Evolutionary conservation across 2,113 vertebrate genomes (phyloP), one percentile per base, ranked within the genome.

Genomic region (Epinephelus lanceolatus): DNA sequence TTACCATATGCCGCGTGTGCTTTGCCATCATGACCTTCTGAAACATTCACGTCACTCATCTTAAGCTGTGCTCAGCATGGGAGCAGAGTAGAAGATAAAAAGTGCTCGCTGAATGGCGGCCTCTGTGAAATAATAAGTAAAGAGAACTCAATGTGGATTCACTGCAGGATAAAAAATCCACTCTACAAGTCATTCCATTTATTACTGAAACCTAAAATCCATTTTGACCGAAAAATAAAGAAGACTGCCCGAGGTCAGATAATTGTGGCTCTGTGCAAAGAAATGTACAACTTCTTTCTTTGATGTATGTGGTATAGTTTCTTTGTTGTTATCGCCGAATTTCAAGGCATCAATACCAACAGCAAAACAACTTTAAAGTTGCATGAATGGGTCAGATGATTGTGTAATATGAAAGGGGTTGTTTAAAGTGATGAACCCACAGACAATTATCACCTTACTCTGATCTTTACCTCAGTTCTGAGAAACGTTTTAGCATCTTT

Each of bases 11-110:
- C 62, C 25, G 21, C 1, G 4, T 55, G 81, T 77, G 73, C 76
- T 68, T 68, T 21, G 76, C 56, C 13, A 0, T 69, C 65, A 67
- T 82, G 83, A 89, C 75, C 84, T 83, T 84, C 77, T 69, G 67
- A 87, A 89, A 30, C 1, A 17, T 72, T 85, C 42, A 6, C 27
- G 65, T 78, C 78, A 18, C 59, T 89, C 72, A 61, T 69, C 61
- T 42, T 55, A 53, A 84, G 78, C n/a, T 10, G 1, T 42, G 55
- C 65, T 37, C 71, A 78, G 79, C 69, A 42, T 75, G 77, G 25
- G 37, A 66, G 55, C 59, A 47, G 63, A 78, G 67, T 62, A 45
- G 55, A 45, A 37, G 67, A 59, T 63, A 14, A 23, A 21, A 56
- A 9, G 9, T 37, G 5, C 61, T 76, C 23, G 1, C 42, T 84